Conservation (phyloP, 64 coral and sea anemone genomes). For the Cladopsammia gracilis region DNA sequence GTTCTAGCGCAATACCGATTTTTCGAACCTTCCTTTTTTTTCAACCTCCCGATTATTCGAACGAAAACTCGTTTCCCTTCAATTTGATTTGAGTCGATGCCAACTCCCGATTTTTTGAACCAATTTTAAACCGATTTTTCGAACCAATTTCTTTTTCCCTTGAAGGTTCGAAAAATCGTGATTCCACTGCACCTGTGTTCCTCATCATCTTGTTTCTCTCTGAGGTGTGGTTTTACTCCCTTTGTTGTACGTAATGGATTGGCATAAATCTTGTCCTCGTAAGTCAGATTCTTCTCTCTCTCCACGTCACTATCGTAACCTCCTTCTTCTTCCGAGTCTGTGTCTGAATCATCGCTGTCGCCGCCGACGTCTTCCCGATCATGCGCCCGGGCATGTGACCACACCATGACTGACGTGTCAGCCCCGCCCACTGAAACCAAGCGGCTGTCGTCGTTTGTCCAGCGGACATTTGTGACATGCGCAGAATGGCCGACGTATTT, state of each 20-base stretch:
- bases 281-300: slow-evolving; percentile 90
- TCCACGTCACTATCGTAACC: slow-evolving; percentile 98
- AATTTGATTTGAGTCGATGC: too few relatives aligned
- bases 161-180: too few relatives aligned
- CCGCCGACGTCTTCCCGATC: slow-evolving; percentile 65
- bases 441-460: slow-evolving; percentile 87
- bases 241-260: slow-evolving; percentile 93
- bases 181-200: slow-evolving; percentile 70
- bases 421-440: slow-evolving; percentile 95
- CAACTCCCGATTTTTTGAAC: too few relatives aligned
- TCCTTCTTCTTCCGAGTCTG: slow-evolving; percentile 96
- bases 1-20: too few relatives aligned
- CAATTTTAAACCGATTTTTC: too few relatives aligned
- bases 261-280: slow-evolving; percentile 97
- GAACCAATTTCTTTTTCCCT: too few relatives aligned
- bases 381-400: slow-evolving; percentile 82
- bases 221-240: slow-evolving; percentile 92
- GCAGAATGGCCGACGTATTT: slow-evolving; percentile 98
- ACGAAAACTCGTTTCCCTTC: too few relatives aligned
- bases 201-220: slow-evolving; percentile 75
- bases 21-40: too few relatives aligned
- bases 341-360: slow-evolving; percentile 97
- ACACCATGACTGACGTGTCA: slow-evolving; percentile 96
- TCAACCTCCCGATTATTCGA: too few relatives aligned
- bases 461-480: slow-evolving; percentile 98